Percentiles rank a stretch among this genome's conserved stretches.
Conservation (phyloP, 2,113 vertebrate genomes). For the Plectropomus leopardus region DNA sequence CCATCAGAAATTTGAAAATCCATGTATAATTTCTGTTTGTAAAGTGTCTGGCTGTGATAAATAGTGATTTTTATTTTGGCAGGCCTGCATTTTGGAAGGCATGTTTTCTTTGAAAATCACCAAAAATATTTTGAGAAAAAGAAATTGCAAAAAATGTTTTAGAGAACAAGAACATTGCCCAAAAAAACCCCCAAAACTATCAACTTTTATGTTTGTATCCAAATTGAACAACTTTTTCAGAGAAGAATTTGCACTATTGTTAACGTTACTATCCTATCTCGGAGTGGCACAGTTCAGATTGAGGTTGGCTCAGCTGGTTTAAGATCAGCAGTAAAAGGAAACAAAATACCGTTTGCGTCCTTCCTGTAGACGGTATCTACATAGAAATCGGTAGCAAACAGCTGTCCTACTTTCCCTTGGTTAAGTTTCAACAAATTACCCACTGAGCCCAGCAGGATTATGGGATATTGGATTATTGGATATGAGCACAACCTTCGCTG, state of each 20-base stretch:
- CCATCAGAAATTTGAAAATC: too few relatives aligned
- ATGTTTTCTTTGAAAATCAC: too few relatives aligned
- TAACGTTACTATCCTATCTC: neutral
- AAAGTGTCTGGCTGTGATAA: too few relatives aligned
- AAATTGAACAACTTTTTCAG: neutral
- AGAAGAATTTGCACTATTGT: neutral
- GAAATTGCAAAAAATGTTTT: too few relatives aligned
- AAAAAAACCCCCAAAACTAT: too few relatives aligned
- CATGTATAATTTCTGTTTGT: too few relatives aligned
- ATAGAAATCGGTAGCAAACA: constrained; percentile 24
- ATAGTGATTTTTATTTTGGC: too few relatives aligned
- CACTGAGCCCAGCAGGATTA: constrained; percentile 55
- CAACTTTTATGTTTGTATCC: neutral
- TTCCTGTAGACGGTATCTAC: constrained; percentile 10
- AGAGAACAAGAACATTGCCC: too few relatives aligned
- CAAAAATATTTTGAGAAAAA: too few relatives aligned
- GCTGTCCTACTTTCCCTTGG: constrained; percentile 43
- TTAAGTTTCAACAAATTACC: constrained; percentile 63
- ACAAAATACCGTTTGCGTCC: neutral
- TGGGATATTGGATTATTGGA: constrained; percentile 51
- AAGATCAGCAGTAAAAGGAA: neutral
- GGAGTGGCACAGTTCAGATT: neutral
- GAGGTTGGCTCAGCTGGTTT: neutral
- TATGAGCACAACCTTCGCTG: constrained; percentile 55
- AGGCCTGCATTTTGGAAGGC: too few relatives aligned